Evolutionary conservation across 1,140 invertebrate genomes (phyloP).

Genomic region (Berghia stephanieae): DNA sequence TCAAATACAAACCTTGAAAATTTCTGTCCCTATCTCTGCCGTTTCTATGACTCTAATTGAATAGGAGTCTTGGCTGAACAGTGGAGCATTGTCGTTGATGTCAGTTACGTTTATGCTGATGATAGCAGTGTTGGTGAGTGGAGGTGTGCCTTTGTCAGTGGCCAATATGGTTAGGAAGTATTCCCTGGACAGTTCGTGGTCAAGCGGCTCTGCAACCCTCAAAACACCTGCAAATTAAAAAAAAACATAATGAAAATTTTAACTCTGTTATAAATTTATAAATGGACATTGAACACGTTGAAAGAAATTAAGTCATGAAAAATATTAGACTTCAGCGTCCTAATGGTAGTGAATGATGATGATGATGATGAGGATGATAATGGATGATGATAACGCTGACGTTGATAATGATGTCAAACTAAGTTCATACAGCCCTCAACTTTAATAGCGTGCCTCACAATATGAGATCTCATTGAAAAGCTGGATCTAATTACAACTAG

Average conservation of each 20-base stretch:
- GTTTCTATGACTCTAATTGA: slow-evolving; percentile 57
- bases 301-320: not conserved
- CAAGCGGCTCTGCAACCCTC: slow-evolving; percentile 78
- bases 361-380: no score
- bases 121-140: slow-evolving; percentile 74
- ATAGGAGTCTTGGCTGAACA: slow-evolving; percentile 71
- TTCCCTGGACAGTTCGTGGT: slow-evolving; percentile 80
- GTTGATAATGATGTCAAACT: no score
- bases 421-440: no score
- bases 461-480: no score
- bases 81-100: slow-evolving; percentile 91
- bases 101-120: slow-evolving; percentile 87
- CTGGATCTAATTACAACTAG: no score
- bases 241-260: slow-evolving; percentile 3
- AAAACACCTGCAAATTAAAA: slow-evolving; percentile 72
- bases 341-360: no score
- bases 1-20: slow-evolving; percentile 79
- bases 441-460: no score
- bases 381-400: no score
- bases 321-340: no score
- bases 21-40: slow-evolving; percentile 41
- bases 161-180: slow-evolving; percentile 92
- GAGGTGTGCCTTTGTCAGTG: slow-evolving; percentile 76
- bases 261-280: not conserved
- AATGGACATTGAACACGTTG: not conserved